Evolutionary conservation across 2,888 invertebrate species (phyloP), one percentile per base, ranked within the genome.

Genomic region (Eupithecia pulchellata): DNA sequence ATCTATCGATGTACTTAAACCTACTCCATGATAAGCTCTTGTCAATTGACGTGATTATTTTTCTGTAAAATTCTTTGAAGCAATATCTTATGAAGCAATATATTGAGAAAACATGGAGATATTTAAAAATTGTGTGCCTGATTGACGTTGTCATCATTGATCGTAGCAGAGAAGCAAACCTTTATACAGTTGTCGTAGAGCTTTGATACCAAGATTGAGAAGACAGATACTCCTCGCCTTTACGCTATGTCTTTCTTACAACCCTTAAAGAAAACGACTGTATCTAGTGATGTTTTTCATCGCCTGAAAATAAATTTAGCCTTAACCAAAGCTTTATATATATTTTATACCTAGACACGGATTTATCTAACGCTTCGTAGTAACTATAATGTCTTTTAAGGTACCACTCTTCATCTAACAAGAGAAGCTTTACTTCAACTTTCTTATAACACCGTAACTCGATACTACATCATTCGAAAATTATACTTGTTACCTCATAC

Each of bases 351-450:
- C 81, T 82, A 85, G 82, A 81, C 82, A 78, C 80, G 84, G 84
- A 83, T 86, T 88, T 85, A 87, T 88, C 85, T 83, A 77, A 82
- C 82, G 85, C 84, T 89, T 90, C 90, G 88, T 84, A 86, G 89
- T 86, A 88, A 88, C 86, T 84, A 84, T 85, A 83, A 86, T 25
- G 89, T 83, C 86, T 89, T 88, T 87, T 81, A 86, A 76, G 84
- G 84, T 87, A 89, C 88, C 82, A 86, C 85, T 89, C 88, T 86
- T 88, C 90, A 88, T 89, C 87, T 90, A 86, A 84, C 83, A 85
- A 82, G 86, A 81, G 84, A 82, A 86, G 89, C 88, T 90, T 90
- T 89, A 85, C 85, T 87, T 81, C 80, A 84, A 81, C 76, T 71
- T 47, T 39, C 29, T 6, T 9, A 64, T 34, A 69, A 66, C 11